Conservation (phyloP, 2,113 vertebrate species). For the Spizaetus ornatus region DNA sequence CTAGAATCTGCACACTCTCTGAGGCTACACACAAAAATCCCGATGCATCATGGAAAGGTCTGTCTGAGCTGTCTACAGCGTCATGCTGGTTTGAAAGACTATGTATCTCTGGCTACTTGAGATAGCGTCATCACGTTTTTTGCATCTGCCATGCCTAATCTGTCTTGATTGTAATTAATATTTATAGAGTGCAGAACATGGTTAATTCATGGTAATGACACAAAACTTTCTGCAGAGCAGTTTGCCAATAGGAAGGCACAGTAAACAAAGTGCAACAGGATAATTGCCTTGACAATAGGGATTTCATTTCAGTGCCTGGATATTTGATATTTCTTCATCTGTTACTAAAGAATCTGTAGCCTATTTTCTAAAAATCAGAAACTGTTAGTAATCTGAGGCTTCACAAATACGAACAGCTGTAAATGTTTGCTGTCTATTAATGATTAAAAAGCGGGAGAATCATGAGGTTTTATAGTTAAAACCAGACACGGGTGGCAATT, state of each 20-base stretch:
- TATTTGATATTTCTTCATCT: neutral
- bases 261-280: neutral
- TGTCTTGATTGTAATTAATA: neutral
- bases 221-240: neutral
- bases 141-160: neutral
- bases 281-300: neutral
- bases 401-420: neutral
- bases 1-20: neutral
- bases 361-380: neutral
- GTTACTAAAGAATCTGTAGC: neutral
- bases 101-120: neutral
- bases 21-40: neutral
- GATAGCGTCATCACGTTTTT: neutral
- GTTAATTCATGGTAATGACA: neutral
- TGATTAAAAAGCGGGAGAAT: neutral
- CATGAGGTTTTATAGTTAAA: neutral
- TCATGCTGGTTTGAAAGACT: neutral
- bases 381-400: neutral
- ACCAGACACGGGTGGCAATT: fast-evolving
- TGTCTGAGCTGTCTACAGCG: neutral
- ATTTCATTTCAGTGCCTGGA: neutral
- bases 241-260: neutral
- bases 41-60: fast-evolving
- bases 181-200: neutral
- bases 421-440: neutral